These are phyloP conservation scores for Acanthosoma haemorrhoidale DNA, from an alignment of 2,888 invertebrate species.

Conservation along the genomic window DNA sequence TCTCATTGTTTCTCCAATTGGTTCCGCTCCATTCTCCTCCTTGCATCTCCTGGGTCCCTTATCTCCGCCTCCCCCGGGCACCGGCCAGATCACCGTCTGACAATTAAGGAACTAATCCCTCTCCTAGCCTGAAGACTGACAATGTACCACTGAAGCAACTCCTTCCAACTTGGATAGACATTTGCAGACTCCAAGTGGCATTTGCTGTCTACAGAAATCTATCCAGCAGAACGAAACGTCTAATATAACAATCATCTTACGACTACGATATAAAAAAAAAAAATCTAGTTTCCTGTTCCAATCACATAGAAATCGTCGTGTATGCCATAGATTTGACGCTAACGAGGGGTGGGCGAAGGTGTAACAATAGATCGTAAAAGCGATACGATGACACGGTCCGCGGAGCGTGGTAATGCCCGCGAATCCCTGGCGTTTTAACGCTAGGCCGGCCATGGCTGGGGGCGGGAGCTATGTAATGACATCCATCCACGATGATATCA, in stretches of 20 bases:
- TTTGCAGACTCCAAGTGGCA: too few relatives aligned
- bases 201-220: too few relatives aligned
- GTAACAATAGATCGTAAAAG: conserved; percentile 25
- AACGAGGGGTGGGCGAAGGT: background rate
- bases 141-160: too few relatives aligned
- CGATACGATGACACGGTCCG: conserved; percentile 19
- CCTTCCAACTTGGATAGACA: too few relatives aligned
- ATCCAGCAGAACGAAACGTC: too few relatives aligned
- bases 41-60: background rate
- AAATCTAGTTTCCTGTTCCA: too few relatives aligned
- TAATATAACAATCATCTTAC: too few relatives aligned
- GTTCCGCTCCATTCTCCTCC: conserved; percentile 24
- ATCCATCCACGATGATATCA: conserved; percentile 1
- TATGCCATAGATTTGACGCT: background rate
- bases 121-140: background rate
- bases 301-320: too few relatives aligned
- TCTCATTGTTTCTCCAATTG: conserved; percentile 35
- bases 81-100: background rate
- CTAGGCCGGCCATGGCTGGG: background rate
- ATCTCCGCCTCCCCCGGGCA: background rate
- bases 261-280: too few relatives aligned
- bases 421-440: conserved; percentile 12
- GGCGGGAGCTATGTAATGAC: too few relatives aligned
- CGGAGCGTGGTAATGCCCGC: conserved; percentile 14
- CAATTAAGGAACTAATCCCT: conserved; percentile 26